Percentiles rank a stretch among this genome's conserved stretches.
Evolutionary conservation across 2,113 vertebrate genomes (phyloP).

Genomic region (Nansenia antarctica): DNA sequence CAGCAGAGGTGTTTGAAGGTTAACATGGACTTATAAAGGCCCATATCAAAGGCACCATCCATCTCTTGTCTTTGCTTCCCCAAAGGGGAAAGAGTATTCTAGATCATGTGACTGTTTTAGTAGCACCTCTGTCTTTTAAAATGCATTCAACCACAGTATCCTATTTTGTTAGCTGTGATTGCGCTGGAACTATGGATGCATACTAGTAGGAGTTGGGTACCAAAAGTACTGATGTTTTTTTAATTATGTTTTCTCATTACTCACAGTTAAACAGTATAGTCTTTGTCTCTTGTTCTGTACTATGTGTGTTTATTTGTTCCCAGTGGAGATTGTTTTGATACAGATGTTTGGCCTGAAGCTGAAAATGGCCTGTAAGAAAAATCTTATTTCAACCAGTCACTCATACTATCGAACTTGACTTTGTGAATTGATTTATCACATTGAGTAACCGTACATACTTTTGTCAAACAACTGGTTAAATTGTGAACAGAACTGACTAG

Average conservation of each 20-base stretch:
- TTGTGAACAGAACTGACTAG: slow-evolving; percentile 18
- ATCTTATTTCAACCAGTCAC: slow-evolving; percentile 9
- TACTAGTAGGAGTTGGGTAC: slow-evolving; percentile 57
- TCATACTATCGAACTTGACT: not conserved
- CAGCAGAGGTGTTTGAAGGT: slow-evolving; percentile 33
- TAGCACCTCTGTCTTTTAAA: slow-evolving; percentile 61
- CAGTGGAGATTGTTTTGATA: slow-evolving; percentile 42
- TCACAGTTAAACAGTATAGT: slow-evolving; percentile 61
- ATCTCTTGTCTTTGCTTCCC: slow-evolving; percentile 39
- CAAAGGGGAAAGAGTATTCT: slow-evolving; percentile 58
- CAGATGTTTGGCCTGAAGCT: slow-evolving; percentile 50
- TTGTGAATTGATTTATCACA: not conserved
- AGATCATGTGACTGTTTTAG: slow-evolving; percentile 52
- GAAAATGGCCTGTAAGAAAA: slow-evolving; percentile 34
- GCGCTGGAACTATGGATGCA: slow-evolving; percentile 56
- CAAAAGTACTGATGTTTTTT: slow-evolving; percentile 58
- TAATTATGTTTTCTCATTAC: slow-evolving; percentile 54
- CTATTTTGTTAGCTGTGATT: slow-evolving; percentile 54
- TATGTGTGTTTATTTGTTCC: slow-evolving; percentile 62
- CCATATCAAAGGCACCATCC: slow-evolving; percentile 47
- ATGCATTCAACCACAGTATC: slow-evolving; percentile 37
- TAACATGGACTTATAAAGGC: slow-evolving; percentile 52
- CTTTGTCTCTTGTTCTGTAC: slow-evolving; percentile 61
- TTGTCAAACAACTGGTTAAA: slow-evolving; percentile 1
- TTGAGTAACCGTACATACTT: slow-evolving; percentile 1